Base-by-base conservation (phyloP, 2,888 invertebrate genomes). In the Xanthorhoe spadicearia region DNA sequence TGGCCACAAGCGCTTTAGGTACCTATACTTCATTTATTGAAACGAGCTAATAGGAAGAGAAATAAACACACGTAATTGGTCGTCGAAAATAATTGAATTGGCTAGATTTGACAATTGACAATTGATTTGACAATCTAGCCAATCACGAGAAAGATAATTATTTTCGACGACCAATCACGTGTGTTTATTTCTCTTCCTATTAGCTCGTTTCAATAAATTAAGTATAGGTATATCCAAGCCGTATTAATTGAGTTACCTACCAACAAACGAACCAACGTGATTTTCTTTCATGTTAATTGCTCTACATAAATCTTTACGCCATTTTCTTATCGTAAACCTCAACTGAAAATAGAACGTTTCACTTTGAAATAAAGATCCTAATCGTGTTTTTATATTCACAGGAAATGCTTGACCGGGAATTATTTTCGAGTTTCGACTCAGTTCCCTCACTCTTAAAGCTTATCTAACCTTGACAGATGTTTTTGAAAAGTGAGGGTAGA, bases 391-490 rank as follows among this genome's bases (percentile, higher is more conserved):
- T 46, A 49, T 35, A n/a, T 60, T 17, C 56, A 64, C 64, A 68
- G 68, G 68, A 68, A 68, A 64, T 61, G 46, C 19, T 28, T 46
- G 60, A 49, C 49, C 18, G 23, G 38, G 52, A 46, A 60, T 60
- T 23, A 64, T 51, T 64, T 64, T 54, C 17, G 43, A 64, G 57
- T 58, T 64, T 57, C 17, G 43, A 64, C 61, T 58, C 61, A 57
- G 56, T 51, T 2, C n/a, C 3, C 43, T 64, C 49, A 56, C 0
- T 43, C 60, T 64, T 60, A 50, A 17, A 57, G 61, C 18, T 50
- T 10, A 43, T 58, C 51, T 64, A 49, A 57, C 63, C 48, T 67
- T 59, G 55, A 17, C 50, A 59, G 46, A 38, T 58, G 6, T 28
- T 54, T 15, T 32, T 35, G 0, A 32, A 35, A 35, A 18, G 18